Evolutionary conservation across 2,113 vertebrate genomes (phyloP).

Genomic region (Carollia perspicillata): DNA sequence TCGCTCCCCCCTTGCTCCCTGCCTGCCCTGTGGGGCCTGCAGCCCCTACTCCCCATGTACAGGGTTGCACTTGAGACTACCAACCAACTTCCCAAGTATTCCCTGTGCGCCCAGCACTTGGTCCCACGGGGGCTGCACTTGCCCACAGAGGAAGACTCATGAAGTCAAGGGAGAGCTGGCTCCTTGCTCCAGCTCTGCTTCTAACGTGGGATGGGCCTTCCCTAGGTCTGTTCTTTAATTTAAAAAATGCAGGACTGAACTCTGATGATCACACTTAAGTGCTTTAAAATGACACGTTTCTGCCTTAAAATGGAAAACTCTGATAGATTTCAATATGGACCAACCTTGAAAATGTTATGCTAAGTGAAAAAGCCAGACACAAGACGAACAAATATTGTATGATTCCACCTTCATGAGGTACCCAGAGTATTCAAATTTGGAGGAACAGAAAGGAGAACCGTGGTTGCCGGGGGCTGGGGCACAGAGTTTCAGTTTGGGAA

Average conservation of each 20-base stretch:
- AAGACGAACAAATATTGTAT: not conserved
- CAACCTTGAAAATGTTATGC: not conserved
- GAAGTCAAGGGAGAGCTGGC: not conserved
- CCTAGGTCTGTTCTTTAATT: not conserved
- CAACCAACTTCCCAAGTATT: not conserved
- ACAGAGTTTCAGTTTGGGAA: not conserved
- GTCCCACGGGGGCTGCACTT: not conserved
- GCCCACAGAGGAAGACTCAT: not conserved
- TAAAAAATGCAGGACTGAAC: not conserved
- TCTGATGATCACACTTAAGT: not conserved
- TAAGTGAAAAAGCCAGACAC: not conserved
- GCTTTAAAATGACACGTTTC: not conserved
- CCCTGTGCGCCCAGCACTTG: not conserved
- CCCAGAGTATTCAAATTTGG: not conserved
- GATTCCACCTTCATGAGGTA: not conserved
- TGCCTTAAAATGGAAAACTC: not conserved
- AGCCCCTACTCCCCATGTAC: too few species aligned
- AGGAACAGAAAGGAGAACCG: not conserved
- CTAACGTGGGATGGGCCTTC: not conserved
- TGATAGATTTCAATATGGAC: not conserved
- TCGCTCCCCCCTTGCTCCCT: not conserved
- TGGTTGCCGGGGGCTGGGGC: not conserved
- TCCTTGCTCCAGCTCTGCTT: not conserved
- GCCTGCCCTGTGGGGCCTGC: not conserved
- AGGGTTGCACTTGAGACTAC: rapidly evolving